Base-by-base conservation (phyloP, 2,113 vertebrate genomes). In the Bubo blakistoni region DNA sequence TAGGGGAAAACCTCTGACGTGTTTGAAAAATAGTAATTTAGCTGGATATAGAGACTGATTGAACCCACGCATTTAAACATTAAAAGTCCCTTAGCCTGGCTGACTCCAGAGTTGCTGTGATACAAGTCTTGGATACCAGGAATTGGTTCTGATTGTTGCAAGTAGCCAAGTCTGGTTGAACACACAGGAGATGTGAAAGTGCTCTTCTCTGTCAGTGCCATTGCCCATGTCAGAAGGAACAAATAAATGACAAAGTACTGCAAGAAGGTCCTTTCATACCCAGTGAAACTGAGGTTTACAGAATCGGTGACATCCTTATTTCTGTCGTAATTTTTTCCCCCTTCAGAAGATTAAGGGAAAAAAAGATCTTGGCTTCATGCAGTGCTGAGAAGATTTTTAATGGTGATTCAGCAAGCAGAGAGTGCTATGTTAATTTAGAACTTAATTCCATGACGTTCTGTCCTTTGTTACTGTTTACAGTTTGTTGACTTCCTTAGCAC, bases 401-500 rank as follows among this genome's bases (percentile, higher is more conserved):
- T 36, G 76, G 69, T 91, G 83, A 94, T 91, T 94, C 95, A 94
- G 80, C 72, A 61, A 61, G 70, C 5, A 10, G 65, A 84, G 80
- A 52, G 34, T 4, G 17, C 47, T 71, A 13, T 63, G 57, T 90
- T 89, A 5, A 47, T 89, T 93, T 95, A 86, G 81, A 95, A 71
- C 71, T 94, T 79, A 72, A 81, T 94, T 96, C 69, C 88, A 26
- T 81, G 11, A 79, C 2, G 8, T 78, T 55, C 57, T 65, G n/a
- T 81, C n/a, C 57, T 94, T 85, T 95, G 78, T 94, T 70, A 76
- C 49, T 94, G 57, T 96, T 96, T 93, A 96, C 30, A 72, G 72
- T 96, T 94, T 96, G 76, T 90, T 94, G 88, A 91, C 40, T 97
- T 96, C 88, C 80, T 79, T 89, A 89, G 96, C 79, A 65, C 86